phyloP scores from a whole-genome alignment of 2,113 vertebrate species.

The Corythornis vintsioides region DNA sequence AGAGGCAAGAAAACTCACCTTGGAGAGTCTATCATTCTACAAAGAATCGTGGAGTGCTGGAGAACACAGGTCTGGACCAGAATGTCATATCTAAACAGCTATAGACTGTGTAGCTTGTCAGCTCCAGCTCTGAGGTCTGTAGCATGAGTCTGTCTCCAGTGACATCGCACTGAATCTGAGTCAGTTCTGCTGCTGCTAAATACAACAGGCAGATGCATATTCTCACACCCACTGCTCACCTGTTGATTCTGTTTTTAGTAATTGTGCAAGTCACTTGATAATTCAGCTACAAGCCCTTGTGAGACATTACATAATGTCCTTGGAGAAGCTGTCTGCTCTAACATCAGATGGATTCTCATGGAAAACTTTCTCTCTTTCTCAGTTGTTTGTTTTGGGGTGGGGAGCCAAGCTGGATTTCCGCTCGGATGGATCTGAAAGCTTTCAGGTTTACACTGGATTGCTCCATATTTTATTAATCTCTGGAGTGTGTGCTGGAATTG shows the following conservation, averaged over 20 bases:
- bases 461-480: constrained; percentile 31
- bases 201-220: neutral
- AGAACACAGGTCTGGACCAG: neutral
- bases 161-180: neutral
- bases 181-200: neutral
- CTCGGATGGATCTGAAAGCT: constrained; percentile 49
- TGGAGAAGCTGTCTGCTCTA: constrained; percentile 38
- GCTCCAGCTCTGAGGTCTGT: neutral
- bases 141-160: neutral
- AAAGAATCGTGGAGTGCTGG: neutral
- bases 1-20: neutral
- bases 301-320: constrained; percentile 65
- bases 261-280: constrained; percentile 52
- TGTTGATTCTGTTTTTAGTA: constrained; percentile 49
- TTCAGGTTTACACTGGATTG: constrained; percentile 40
- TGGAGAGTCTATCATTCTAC: neutral
- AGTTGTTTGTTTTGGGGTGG: constrained; percentile 48
- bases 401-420: constrained; percentile 55
- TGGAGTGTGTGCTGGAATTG: neutral
- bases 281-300: constrained; percentile 36
- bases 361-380: constrained; percentile 45
- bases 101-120: neutral
- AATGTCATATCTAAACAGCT: neutral
- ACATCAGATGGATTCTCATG: constrained; percentile 36
- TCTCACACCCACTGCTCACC: constrained; percentile 53